phyloP scores from a whole-genome alignment of 2,888 invertebrate species.

The Coremacera marginata region DNA sequence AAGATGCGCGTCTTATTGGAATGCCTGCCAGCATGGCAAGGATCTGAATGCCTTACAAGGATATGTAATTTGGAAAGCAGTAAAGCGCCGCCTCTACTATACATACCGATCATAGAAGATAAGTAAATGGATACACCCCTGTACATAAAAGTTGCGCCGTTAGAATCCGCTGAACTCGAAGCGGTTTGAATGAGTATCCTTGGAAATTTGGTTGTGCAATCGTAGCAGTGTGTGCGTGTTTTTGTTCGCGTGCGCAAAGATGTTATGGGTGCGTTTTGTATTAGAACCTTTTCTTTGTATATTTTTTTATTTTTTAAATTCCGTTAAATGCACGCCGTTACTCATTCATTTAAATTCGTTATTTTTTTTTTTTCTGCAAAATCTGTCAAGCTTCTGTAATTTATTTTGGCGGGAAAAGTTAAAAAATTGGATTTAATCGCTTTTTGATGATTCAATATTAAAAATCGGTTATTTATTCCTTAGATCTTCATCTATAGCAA shows the following conservation, averaged over 20 bases:
- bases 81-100: slow-evolving; percentile 22
- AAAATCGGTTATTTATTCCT: too few relatives aligned
- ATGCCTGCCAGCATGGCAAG: not conserved
- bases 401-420: slow-evolving; percentile 7
- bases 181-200: not conserved
- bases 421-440: too few relatives aligned
- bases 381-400: slow-evolving; percentile 39
- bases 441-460: too few relatives aligned
- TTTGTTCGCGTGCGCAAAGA: not conserved
- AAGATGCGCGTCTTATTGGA: not conserved
- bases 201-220: not conserved
- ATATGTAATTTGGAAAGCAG: not conserved
- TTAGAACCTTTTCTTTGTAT: not conserved
- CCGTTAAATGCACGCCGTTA: slow-evolving; percentile 2
- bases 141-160: not conserved
- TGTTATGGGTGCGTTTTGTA: not conserved
- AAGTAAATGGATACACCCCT: not conserved
- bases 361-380: slow-evolving; percentile 37
- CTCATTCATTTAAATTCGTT: slow-evolving; percentile 38
- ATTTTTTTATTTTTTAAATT: not conserved
- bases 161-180: not conserved
- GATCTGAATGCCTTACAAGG: not conserved
- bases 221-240: not conserved
- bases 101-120: not conserved
- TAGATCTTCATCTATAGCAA: too few relatives aligned